A percentile compares a stretch with the other conserved stretches of the same genome.
These are phyloP conservation scores for Pteropus alecto DNA, from an alignment of 2,113 vertebrate species.

Conservation along the genomic window DNA sequence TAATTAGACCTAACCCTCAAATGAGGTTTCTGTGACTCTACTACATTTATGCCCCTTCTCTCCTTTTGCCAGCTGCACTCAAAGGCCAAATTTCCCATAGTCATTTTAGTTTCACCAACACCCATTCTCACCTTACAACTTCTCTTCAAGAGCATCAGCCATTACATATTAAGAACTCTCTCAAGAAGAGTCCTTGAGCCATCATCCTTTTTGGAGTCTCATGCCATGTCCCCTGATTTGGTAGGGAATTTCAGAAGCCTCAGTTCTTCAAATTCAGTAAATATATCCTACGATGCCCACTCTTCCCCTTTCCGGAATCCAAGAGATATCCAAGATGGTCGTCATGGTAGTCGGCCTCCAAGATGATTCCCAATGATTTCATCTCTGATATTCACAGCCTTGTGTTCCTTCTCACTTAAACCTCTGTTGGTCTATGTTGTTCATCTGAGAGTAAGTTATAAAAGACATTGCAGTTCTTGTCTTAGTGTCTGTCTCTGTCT, in stretches of 20 bases:
- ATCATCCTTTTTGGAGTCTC: not conserved
- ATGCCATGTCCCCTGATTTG: not conserved
- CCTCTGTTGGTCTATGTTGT: not conserved
- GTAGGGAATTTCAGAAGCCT: not conserved
- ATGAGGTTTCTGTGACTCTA: not conserved
- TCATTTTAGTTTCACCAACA: not conserved
- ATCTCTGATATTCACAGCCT: not conserved
- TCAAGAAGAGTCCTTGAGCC: not conserved
- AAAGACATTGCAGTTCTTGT: not conserved
- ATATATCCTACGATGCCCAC: not conserved
- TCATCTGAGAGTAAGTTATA: not conserved
- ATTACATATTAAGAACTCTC: not conserved
- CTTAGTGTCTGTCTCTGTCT: not conserved
- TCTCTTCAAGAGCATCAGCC: not conserved
- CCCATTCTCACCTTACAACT: not conserved
- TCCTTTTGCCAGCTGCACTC: not conserved
- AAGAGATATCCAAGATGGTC: too few species aligned
- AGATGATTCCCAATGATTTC: not conserved
- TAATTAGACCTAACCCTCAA: not conserved
- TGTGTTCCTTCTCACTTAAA: not conserved
- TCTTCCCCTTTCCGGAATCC: not conserved
- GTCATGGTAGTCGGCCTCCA: not conserved
- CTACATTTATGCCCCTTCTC: too few species aligned
- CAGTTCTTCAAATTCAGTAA: not conserved
- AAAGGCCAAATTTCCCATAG: not conserved